Base-by-base conservation (phyloP, 2,888 invertebrate genomes). In the Mellilla xanthometata region DNA sequence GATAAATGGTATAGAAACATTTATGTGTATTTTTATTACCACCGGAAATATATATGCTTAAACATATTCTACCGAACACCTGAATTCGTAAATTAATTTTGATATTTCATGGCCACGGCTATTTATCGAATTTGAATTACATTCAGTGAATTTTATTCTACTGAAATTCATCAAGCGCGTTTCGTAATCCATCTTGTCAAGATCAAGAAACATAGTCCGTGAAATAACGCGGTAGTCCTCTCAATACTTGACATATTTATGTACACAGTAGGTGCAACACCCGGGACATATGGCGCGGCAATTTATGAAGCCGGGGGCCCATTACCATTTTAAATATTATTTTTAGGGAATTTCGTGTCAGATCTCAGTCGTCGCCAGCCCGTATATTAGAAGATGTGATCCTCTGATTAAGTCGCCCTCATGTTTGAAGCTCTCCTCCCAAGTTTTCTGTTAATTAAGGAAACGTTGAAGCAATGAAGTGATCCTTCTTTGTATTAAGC, bases 271-370 rank as follows among this genome's bases (percentile, higher is more conserved):
- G 86, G 84, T 87, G 87, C 82, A 83, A 74, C 79, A 72, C 75
- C 69, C 79, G 75, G 77, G 83, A 88, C 89, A 89, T 86, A 89
- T 89, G 89, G 89, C 79, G 81, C 65, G 79, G 81, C 86, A 88
- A 89, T 89, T 89, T 89, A 89, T 89, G 88, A 88, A 85, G 72
- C 76, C 76, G 75, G 75, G 72, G 77, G 65, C 85, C 89, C 89
- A 88, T 89, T 89, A 89, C 87, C 87, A 88, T 88, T 88, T 89
- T 89, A 89, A 89, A 89, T 89, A 89, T 89, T 89, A 89, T 89
- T 89, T 89, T 89, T 89, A 87, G 89, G 89, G 89, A 89, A 88
- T 89, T 85, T 77, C 81, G 86, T 88, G 89, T 89, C 88, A 89
- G 88, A 89, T 89, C 88, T 88, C 89, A 83, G 85, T 89, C 87